These are phyloP conservation scores for Laticauda laticaudata DNA, from an alignment of 2,113 vertebrate species.

Conservation along the genomic window DNA sequence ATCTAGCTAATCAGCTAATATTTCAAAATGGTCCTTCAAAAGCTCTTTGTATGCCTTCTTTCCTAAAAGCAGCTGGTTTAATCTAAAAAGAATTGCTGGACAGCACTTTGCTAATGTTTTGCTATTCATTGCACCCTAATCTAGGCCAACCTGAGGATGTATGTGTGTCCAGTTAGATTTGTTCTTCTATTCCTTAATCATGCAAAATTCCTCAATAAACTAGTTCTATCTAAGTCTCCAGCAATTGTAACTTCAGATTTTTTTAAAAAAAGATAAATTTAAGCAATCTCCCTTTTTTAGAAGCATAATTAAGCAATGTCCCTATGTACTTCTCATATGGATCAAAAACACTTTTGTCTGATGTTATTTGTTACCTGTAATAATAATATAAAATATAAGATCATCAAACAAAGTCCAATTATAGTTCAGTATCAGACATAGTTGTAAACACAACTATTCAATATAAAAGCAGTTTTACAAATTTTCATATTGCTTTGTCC, in stretches of 20 bases:
- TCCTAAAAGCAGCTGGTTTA: background rate
- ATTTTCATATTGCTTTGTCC: background rate
- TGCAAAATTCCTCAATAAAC: background rate
- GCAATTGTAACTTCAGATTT: background rate
- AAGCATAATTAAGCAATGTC: background rate
- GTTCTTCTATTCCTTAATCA: background rate
- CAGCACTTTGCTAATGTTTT: background rate
- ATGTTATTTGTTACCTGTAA: background rate
- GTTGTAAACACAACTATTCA: background rate
- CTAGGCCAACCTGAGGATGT: background rate
- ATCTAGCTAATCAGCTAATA: background rate
- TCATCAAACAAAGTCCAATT: background rate
- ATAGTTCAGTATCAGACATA: background rate
- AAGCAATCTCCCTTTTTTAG: background rate
- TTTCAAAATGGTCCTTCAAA: background rate
- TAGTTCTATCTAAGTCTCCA: background rate
- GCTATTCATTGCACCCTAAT: background rate
- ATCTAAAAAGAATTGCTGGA: background rate
- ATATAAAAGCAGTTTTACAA: background rate
- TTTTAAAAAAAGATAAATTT: background rate
- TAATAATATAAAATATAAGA: background rate
- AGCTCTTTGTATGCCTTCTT: background rate
- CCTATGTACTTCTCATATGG: background rate
- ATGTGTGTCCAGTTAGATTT: background rate
- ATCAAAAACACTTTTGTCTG: background rate